These are phyloP conservation scores for Brenthis hecate DNA, from an alignment of 2,888 invertebrate genomes.

Conservation along the genomic window DNA sequence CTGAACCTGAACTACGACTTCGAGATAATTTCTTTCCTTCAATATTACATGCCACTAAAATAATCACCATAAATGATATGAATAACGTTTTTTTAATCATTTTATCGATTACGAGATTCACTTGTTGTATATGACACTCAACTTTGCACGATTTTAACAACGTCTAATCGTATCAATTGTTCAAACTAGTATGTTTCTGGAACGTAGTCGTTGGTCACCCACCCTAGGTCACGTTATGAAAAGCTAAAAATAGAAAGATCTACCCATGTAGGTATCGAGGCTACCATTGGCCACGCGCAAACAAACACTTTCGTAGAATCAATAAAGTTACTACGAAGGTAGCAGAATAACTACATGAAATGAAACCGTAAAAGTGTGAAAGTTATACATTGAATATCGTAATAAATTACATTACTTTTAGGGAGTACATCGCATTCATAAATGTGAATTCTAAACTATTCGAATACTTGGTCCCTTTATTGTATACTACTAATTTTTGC, in stretches of 20 bases:
- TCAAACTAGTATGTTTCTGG: conserved; percentile 61
- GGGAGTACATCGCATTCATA: too few species aligned
- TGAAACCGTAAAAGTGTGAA: too few species aligned
- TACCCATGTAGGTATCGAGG: conserved; percentile 34
- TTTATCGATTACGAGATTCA: conserved; percentile 3
- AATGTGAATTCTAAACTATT: too few species aligned
- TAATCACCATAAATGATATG: conserved; percentile 35
- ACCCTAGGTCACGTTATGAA: conserved; percentile 56
- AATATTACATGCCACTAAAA: conserved; percentile 46
- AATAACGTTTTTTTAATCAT: conserved; percentile 36
- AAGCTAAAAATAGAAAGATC: conserved; percentile 39
- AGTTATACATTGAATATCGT: too few species aligned
- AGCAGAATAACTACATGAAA: conserved; percentile 1
- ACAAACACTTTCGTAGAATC: conserved; percentile 52
- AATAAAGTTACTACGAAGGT: conserved; percentile 45
- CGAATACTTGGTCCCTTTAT: too few species aligned
- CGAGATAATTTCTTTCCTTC: conserved; percentile 64
- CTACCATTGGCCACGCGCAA: conserved; percentile 47
- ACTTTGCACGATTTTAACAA: conserved; percentile 17
- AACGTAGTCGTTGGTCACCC: conserved; percentile 61
- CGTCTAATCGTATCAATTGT: conserved; percentile 45
- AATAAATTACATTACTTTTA: too few species aligned
- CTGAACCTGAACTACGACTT: conserved; percentile 66
- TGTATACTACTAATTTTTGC: too few species aligned
- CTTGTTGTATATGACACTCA: neutral